Base-by-base conservation (phyloP, 2,797 vertebrate genomes). In the Enteromius fasciolatus region DNA sequence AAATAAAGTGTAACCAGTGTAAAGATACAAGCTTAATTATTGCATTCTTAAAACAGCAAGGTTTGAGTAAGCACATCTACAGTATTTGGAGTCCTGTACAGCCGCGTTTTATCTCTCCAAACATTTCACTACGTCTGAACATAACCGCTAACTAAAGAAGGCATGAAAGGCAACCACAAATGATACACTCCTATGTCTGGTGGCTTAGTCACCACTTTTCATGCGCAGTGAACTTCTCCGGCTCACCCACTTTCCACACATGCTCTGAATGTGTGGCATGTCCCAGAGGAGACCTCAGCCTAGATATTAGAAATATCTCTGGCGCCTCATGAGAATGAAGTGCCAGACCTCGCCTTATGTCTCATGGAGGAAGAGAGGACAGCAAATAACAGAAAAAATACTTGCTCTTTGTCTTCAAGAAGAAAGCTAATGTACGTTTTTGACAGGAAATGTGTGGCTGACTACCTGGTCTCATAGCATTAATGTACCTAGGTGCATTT, bases 281-380 rank as follows among this genome's bases (percentile, higher is more conserved):
- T 90, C 88, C 87, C 89, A 52, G 73, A 87, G 87, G 90, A 86
- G 68, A 86, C 78, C 82, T 86, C 88, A 89, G 80, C 90, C 88
- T 89, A 91, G 86, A 90, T 91, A 86, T 88, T 78, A 80, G 82
- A 89, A 89, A 88, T 89, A 86, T 83, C 82, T 84, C 74, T 81
- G 48, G 68, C 3, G 73, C 81, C 85, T 82, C 86, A 61, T 68
- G 86, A 87, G 86, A 80, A 76, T 1, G 66, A 54, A 61, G 52
- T 3, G 1, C 75, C 48, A 77, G 61, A 69, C 59, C 81, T 79
- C 44, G 79, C 76, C 66, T 50, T 78, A 84, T 86, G 87, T 87
- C 78, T 84, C 61, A 23, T 87, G 54, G 33, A 74, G 76, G 39
- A 54, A 44, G 73, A 69, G 63, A 69, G 31, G 50, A 23, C 7